phyloP scores from a whole-genome alignment of 2,113 vertebrate species.

The Pavo muticus region DNA sequence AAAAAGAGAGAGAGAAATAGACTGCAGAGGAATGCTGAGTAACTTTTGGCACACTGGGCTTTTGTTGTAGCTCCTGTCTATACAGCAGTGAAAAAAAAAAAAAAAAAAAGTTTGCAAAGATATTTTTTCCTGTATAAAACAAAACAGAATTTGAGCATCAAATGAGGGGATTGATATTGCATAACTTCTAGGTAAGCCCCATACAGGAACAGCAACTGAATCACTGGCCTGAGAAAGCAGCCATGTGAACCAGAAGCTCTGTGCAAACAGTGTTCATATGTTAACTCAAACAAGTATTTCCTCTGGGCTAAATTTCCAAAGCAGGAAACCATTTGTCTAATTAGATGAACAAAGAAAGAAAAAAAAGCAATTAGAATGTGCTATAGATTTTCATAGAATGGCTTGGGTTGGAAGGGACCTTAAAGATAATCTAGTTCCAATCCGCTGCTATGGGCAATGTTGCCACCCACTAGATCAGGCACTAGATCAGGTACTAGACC shows the following conservation, averaged over 20 bases:
- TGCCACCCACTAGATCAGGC: too few species aligned
- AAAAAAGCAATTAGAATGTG: conserved; percentile 5
- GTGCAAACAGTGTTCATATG: not conserved
- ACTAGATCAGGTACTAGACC: too few species aligned
- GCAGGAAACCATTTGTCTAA: conserved; percentile 19
- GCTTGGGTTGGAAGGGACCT: too few species aligned
- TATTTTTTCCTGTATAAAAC: not conserved
- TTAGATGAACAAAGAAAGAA: not conserved
- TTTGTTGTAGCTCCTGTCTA: not conserved
- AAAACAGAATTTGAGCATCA: not conserved
- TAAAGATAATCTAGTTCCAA: too few species aligned
- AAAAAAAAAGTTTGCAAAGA: not conserved
- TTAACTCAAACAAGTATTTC: conserved; percentile 14
- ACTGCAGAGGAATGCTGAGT: not conserved
- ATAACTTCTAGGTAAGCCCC: not conserved
- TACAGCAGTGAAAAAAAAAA: not conserved
- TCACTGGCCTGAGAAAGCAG: not conserved
- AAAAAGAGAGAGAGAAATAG: not conserved
- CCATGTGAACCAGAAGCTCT: not conserved
- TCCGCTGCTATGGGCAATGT: too few species aligned
- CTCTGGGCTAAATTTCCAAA: conserved; percentile 15
- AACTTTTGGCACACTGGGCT: not conserved
- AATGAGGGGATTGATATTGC: not conserved
- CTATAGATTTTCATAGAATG: not conserved
- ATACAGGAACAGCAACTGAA: not conserved